phyloP scores from a whole-genome alignment of 2,113 vertebrate species.

The Grallaria varia region DNA sequence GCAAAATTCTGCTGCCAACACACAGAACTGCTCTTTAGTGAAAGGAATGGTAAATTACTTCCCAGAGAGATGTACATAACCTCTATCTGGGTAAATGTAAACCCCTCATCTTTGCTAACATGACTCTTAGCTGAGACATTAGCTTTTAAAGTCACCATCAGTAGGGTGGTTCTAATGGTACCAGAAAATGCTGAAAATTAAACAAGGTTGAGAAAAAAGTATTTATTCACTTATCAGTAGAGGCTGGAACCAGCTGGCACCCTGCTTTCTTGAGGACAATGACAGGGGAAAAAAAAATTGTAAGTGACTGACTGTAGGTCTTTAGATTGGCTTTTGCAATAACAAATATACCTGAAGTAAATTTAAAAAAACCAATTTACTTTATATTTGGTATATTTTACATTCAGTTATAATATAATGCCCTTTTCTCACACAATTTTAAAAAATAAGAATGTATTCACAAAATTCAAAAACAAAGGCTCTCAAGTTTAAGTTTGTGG shows the following conservation, averaged over 20 bases:
- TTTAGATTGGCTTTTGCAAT: neutral
- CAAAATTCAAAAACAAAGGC: neutral
- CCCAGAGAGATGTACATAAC: neutral
- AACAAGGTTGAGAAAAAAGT: neutral
- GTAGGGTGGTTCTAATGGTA: neutral
- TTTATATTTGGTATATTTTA: neutral
- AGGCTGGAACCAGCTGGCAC: neutral
- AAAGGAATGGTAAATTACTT: neutral
- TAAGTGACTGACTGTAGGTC: neutral
- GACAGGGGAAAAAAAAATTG: neutral
- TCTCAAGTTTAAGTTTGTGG: neutral
- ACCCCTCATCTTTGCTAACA: neutral
- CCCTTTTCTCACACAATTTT: neutral
- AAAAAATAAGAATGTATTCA: neutral
- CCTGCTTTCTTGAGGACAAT: neutral
- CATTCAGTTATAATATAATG: neutral
- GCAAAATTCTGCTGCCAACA: neutral
- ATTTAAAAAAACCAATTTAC: neutral
- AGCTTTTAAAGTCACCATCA: neutral
- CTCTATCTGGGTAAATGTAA: neutral
- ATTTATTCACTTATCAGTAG: neutral
- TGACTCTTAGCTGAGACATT: neutral
- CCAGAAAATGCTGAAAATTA: neutral
- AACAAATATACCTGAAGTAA: neutral
- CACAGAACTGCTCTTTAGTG: fast-evolving